These are phyloP conservation scores for Aleadryas rufinucha DNA, from an alignment of 2,113 vertebrate species.

Conservation along the genomic window DNA sequence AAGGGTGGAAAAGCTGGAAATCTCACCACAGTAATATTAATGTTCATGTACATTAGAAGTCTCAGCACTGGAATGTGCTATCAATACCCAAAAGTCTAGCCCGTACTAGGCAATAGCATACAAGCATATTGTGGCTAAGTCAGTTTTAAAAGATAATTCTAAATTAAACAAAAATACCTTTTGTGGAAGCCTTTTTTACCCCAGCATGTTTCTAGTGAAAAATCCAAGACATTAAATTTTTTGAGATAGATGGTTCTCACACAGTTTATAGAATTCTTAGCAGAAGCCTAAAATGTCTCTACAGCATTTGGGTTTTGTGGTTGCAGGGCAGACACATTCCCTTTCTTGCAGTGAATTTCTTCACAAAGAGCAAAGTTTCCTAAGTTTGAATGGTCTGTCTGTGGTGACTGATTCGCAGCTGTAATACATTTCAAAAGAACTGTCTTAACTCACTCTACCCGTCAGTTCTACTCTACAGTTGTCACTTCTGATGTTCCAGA, in stretches of 20 bases:
- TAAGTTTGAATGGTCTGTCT: not conserved
- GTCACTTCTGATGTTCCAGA: not conserved
- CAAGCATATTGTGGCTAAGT: not conserved
- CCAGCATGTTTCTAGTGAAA: not conserved
- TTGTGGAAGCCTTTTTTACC: not conserved
- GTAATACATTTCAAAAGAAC: not conserved
- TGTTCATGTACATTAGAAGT: not conserved
- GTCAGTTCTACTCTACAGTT: not conserved
- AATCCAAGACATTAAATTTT: not conserved
- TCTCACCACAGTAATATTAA: not conserved
- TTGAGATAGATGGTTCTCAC: not conserved
- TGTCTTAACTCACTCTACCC: not conserved
- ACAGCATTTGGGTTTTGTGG: not conserved
- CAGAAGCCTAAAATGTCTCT: not conserved
- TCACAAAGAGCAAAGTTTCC: not conserved
- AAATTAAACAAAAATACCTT: not conserved
- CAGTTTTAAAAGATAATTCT: not conserved
- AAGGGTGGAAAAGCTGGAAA: not conserved
- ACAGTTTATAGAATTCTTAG: not conserved
- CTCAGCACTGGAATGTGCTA: not conserved
- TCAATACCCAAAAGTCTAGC: not conserved
- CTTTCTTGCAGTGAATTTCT: not conserved
- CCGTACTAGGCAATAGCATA: rapidly evolving
- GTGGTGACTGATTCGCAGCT: not conserved
- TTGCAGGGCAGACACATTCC: not conserved